These are phyloP conservation scores for Itoplectis maculator DNA, from an alignment of 2,888 invertebrate genomes.

Conservation along the genomic window DNA sequence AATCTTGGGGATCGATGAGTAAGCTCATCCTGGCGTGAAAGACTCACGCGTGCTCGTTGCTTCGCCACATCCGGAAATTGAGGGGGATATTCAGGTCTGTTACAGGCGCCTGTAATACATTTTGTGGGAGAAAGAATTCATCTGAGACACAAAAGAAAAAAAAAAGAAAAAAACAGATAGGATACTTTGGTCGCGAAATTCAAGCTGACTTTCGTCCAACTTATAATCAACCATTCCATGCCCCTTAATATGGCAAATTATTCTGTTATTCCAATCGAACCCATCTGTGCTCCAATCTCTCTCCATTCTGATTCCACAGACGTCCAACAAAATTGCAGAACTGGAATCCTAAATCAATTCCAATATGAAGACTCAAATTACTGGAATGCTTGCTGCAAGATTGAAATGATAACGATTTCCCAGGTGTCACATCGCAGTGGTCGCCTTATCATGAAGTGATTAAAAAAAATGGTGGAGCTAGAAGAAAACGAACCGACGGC, in stretches of 20 bases:
- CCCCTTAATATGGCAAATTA: not conserved
- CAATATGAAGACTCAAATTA: not conserved
- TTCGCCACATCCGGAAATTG: slow-evolving; percentile 27
- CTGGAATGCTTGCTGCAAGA: too few relatives aligned
- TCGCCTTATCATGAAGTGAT: slow-evolving; percentile 45
- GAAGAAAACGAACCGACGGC: slow-evolving; percentile 40
- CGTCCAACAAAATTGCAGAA: not conserved
- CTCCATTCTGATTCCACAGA: too few relatives aligned
- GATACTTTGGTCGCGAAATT: slow-evolving; percentile 3
- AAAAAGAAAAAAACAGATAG: slow-evolving; percentile 4
- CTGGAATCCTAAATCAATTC: not conserved
- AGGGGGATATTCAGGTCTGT: slow-evolving; percentile 26
- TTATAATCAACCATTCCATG: not conserved
- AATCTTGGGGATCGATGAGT: slow-evolving; percentile 64
- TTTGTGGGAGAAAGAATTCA: slow-evolving; percentile 50
- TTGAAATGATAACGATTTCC: slow-evolving; percentile 11
- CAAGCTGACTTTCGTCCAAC: not conserved
- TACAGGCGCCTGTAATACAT: slow-evolving; percentile 49
- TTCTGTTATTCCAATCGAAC: not conserved
- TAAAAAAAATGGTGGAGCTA: slow-evolving; percentile 55
- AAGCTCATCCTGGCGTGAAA: slow-evolving; percentile 42
- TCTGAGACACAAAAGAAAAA: not conserved
- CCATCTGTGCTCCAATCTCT: not conserved
- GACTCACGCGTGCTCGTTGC: slow-evolving; percentile 35
- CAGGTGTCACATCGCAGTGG: slow-evolving; percentile 43